phyloP scores from a whole-genome alignment of 92 coral and sea anemone species.

The Epizoanthus stellaris region DNA sequence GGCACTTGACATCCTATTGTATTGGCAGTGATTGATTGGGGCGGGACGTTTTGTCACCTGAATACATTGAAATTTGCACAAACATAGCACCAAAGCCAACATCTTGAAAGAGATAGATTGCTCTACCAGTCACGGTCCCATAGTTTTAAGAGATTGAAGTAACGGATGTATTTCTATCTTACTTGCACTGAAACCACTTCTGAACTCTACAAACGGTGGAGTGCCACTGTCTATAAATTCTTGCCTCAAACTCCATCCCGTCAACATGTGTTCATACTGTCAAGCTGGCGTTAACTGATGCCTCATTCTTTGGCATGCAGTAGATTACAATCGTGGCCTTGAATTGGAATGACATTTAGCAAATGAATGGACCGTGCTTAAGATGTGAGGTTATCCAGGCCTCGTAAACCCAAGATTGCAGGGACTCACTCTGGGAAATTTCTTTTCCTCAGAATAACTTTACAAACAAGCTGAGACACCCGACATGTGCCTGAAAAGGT shows the following conservation, averaged over 20 bases:
- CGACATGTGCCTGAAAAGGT: conserved; percentile 1
- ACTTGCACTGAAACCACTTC: neutral
- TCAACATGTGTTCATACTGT: conserved; percentile 28
- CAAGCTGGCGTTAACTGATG: conserved; percentile 40
- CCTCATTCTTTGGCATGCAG: conserved; percentile 21
- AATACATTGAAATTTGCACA: conserved; percentile 32
- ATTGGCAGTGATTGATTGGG: conserved; percentile 25
- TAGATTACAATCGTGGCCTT: conserved; percentile 21
- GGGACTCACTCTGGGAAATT: conserved; percentile 2
- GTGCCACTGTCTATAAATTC: neutral
- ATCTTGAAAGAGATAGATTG: neutral
- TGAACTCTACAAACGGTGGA: neutral
- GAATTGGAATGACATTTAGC: conserved; percentile 30
- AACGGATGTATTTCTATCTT: neutral
- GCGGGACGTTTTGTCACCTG: conserved; percentile 43
- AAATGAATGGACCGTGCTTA: conserved; percentile 22
- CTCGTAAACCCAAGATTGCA: neutral
- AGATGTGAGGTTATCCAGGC: conserved; percentile 19
- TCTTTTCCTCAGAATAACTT: conserved; percentile 4
- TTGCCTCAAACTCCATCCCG: conserved; percentile 16
- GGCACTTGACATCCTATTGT: conserved; percentile 39
- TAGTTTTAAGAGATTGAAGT: neutral
- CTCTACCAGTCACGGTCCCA: neutral
- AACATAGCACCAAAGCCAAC: conserved; percentile 10
- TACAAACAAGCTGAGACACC: neutral